Evolutionary conservation across 1,140 invertebrate genomes (phyloP).

Genomic region (Lordiphosa collinella): DNA sequence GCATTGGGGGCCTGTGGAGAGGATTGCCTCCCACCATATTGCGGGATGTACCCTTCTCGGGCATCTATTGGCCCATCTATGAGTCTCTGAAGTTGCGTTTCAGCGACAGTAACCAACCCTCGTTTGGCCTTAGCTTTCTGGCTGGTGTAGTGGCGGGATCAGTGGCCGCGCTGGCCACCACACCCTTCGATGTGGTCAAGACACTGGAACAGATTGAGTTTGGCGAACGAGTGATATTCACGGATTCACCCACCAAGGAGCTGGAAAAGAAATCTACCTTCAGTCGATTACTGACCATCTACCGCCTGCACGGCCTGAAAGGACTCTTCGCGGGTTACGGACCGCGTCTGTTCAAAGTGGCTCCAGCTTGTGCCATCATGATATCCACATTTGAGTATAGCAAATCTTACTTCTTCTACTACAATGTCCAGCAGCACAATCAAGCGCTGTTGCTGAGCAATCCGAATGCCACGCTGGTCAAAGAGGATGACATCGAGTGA

Average conservation of each 20-base stretch:
- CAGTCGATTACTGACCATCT: conserved; percentile 83
- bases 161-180: conserved; percentile 93
- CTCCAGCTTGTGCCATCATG: conserved; percentile 98
- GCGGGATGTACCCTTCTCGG: conserved; percentile 98
- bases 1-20: conserved; percentile 90
- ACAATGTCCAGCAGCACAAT: conserved; percentile 81
- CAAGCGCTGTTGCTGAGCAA: conserved; percentile 36
- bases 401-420: conserved; percentile 90
- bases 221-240: conserved; percentile 90
- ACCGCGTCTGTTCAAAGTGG: conserved; percentile 94
- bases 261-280: conserved; percentile 47
- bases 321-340: conserved; percentile 91
- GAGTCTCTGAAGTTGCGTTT: conserved; percentile 89
- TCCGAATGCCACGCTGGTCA: conserved; percentile 23
- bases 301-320: conserved; percentile 84
- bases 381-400: conserved; percentile 97
- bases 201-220: conserved; percentile 98
- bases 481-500: conserved; percentile 38
- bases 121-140: conserved; percentile 90
- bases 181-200: conserved; percentile 99
- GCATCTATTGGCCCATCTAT: conserved; percentile 96
- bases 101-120: conserved; percentile 82
- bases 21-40: conserved; percentile 95
- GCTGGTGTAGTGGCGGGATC: conserved; percentile 92
- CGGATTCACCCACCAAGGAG: conserved; percentile 81